Evolutionary conservation across 2,888 invertebrate species (phyloP), one percentile per base, ranked within the genome.

Genomic region (Drepanosiphum platanoidis): DNA sequence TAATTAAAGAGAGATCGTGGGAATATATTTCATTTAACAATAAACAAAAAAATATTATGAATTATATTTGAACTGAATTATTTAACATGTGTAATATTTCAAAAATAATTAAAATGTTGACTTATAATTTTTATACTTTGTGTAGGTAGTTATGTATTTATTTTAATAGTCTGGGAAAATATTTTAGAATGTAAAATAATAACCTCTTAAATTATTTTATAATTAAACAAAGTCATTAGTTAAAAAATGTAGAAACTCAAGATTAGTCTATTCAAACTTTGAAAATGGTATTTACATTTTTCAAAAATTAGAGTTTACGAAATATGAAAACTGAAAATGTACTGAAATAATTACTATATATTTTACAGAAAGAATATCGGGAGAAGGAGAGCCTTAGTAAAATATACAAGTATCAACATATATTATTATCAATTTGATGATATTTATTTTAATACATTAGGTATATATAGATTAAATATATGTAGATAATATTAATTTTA

Each of bases 1-100:
- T 52, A 68, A 86, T 70, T 84, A 71, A 74, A 72, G 42, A 80
- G 52, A 66, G 11, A 75, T 7, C 15, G 61, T 82, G 81, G 30
- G 81, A 81, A 82, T 61, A 4, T 36, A 46, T 39, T 22, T 36
- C 34, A 52, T 32, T 71, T 34, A 22, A 39, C 46, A 78, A 64
- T 30, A n/a, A 78, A 8, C 36, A 77, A 79, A 70, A 70, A 79
- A 68, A 18, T 78, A 42, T 15, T 30, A n/a, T 13, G 7, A 30
- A 30, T 5, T 30, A 7, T 42, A 0, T 27, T 39, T 18, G 22
- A 11, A 22, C 18, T 22, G 9, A 32, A 46, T 46, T 22, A 32
- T 32, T 39, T 1, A 9, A 32, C 7, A 34, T 1, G 58, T 52
- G 34, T 34, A 15, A 75, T n/a, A 13, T 52, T 74, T 32, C 7